phyloP scores from a whole-genome alignment of 2,113 vertebrate species.

The Arvicanthis niloticus region DNA sequence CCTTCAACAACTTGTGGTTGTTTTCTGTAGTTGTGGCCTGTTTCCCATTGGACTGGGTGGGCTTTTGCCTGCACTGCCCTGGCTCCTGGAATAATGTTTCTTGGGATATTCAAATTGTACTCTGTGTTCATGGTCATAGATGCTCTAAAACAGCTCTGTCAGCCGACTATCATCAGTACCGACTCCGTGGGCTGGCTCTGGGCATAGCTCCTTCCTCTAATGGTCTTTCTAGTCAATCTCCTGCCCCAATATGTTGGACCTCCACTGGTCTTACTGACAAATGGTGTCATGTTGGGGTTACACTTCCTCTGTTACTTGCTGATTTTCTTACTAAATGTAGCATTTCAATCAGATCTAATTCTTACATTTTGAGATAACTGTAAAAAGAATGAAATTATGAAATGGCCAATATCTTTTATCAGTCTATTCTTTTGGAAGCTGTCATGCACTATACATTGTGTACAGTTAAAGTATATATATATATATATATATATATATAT shows the following conservation, averaged over 20 bases:
- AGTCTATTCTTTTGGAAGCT: constrained; percentile 78
- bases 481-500: constrained; percentile 81
- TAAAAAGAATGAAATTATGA: constrained; percentile 76
- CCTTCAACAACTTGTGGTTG: constrained; percentile 35
- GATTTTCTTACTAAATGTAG: constrained; percentile 76
- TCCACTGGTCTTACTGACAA: constrained; percentile 60
- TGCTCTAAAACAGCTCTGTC: constrained; percentile 63
- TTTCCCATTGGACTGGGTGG: constrained; percentile 81
- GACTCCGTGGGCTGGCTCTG: constrained; percentile 47
- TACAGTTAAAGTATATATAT: constrained; percentile 84
- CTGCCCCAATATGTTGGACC: constrained; percentile 43
- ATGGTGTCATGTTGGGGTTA: constrained; percentile 57
- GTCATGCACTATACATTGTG: constrained; percentile 86
- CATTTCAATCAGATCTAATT: constrained; percentile 73
- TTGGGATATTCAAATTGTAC: constrained; percentile 65
- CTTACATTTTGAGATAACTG: constrained; percentile 81
- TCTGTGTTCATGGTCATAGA: constrained; percentile 62
- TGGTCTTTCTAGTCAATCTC: constrained; percentile 59
- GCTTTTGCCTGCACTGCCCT: constrained; percentile 21
- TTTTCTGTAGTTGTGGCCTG: constrained; percentile 60
- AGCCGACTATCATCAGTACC: constrained; percentile 40
- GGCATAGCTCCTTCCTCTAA: constrained; percentile 56
- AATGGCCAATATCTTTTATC: constrained; percentile 73
- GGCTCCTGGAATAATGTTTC: constrained; percentile 74
- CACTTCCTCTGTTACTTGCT: constrained; percentile 49